Evolutionary conservation across 35 echinoderm and acorn worm species (phyloP), one percentile per base, ranked within the genome.

Genomic region (Anneissia japonica): DNA sequence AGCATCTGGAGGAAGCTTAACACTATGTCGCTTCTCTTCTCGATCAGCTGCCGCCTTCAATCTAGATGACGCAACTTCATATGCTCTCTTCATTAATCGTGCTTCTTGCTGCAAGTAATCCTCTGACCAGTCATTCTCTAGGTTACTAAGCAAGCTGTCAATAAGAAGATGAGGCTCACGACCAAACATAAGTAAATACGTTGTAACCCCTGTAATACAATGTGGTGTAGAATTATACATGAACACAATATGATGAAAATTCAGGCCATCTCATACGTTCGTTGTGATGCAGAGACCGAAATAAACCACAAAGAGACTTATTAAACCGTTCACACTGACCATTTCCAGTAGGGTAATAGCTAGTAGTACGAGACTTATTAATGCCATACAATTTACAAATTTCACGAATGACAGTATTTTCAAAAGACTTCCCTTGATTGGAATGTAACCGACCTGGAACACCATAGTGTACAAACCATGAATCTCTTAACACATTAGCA

Each of bases 331-430:
- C 86, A 9, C 77, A 55, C 77, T 88, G 86, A 28, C 36, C 86
- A 37, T 88, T 88, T 7, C 86, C 86, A 31, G 46, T 26, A 38
- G 86, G 85, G 79, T 88, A 77, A 55, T 88, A 88, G 3, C 77
- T 31, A 35, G 86, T 81, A n/a, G 86, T 88, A 11, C 35, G 17
- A n/a, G 77, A 35, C 76, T 82, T 36, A 46, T 74, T 30, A 79
- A 72, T 21, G 35, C 36, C 37, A 84, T 84, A 55, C 37, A 84
- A 13, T 43, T 75, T 45, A 75, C 31, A 32, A 26, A n/a, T n/a
- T 43, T 43, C 40, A 6, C 40, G 40, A 14, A 43, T 43, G 14
- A 43, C 40, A 43, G 4, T 75, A 75, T 23, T 9, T 26, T 75
- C 73, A 32, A 75, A 75, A 9, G 23, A 30, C 31, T 32, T n/a